These are phyloP conservation scores for Tyria jacobaeae DNA, from an alignment of 2,888 invertebrate species.

Conservation along the genomic window DNA sequence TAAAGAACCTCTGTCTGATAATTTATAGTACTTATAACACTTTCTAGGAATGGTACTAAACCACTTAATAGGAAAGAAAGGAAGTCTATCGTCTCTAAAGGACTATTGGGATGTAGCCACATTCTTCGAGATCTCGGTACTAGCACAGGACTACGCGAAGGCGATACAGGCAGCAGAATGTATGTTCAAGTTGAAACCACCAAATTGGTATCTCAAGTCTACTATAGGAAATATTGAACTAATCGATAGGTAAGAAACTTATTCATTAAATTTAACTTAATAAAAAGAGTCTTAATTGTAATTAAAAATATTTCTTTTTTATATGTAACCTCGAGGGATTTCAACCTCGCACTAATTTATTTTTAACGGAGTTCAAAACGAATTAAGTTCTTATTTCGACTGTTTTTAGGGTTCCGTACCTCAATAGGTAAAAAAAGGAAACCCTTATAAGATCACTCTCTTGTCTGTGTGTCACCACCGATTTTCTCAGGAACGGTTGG, in stretches of 20 bases:
- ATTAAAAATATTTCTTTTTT: no score
- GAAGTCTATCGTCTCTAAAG: conserved; percentile 95
- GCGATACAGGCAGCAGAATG: conserved; percentile 98
- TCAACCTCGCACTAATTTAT: no score
- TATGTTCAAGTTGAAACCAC: conserved; percentile 96
- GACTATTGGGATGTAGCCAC: conserved; percentile 99
- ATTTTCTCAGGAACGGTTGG: no score
- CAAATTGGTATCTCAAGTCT: conserved; percentile 98
- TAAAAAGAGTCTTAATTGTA: no score
- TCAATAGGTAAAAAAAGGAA: no score
- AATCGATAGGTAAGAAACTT: conserved; percentile 88
- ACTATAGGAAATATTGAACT: conserved; percentile 98
- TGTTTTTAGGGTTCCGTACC: no score
- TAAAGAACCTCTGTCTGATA: neutral
- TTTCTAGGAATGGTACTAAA: conserved; percentile 95
- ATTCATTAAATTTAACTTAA: no score
- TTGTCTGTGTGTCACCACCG: no score
- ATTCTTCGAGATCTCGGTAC: conserved; percentile 98
- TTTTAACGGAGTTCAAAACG: no score
- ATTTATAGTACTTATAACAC: conserved; percentile 11
- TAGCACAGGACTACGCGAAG: conserved; percentile 98
- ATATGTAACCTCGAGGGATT: no score
- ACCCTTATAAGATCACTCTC: no score
- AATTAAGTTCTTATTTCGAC: no score
- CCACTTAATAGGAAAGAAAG: conserved; percentile 99